These are phyloP conservation scores for Acanthaster planci DNA, from an alignment of 35 echinoderm and acorn worm genomes.

Conservation along the genomic window DNA sequence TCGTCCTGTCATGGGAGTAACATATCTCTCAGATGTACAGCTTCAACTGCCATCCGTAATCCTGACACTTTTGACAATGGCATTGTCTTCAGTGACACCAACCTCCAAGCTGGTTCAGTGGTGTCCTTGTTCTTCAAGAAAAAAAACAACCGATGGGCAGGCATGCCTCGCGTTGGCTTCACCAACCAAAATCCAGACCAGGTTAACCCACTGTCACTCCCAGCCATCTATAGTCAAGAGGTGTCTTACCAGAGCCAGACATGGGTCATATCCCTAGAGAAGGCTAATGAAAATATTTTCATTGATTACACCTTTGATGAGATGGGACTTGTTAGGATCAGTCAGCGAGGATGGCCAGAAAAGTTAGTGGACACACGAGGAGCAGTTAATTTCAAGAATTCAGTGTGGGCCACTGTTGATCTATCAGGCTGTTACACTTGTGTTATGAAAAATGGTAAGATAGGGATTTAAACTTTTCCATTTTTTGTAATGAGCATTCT, in stretches of 20 bases:
- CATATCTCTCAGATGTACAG: background rate
- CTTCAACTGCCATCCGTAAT: background rate
- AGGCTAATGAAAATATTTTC: conserved; percentile 1
- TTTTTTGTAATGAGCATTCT: no score
- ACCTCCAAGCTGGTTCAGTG: background rate
- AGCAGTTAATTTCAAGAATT: conserved; percentile 4
- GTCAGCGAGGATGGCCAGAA: background rate
- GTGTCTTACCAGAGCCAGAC: background rate
- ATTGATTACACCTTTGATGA: conserved; percentile 6
- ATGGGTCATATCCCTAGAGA: background rate
- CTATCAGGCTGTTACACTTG: background rate
- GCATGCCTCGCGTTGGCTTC: conserved; percentile 9
- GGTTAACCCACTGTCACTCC: background rate
- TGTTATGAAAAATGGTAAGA: conserved; percentile 19
- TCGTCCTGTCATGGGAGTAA: background rate
- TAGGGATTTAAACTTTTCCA: no score
- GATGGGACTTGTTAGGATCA: background rate
- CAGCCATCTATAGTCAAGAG: background rate
- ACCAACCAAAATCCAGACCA: conserved; percentile 19
- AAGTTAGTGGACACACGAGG: background rate
- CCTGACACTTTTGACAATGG: conserved; percentile 18
- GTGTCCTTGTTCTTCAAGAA: conserved; percentile 6
- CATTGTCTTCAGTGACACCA: background rate
- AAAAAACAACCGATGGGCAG: background rate
- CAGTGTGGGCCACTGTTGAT: background rate